Base-by-base conservation (phyloP, 2,888 invertebrate species). In the Ectemnius continuus region DNA sequence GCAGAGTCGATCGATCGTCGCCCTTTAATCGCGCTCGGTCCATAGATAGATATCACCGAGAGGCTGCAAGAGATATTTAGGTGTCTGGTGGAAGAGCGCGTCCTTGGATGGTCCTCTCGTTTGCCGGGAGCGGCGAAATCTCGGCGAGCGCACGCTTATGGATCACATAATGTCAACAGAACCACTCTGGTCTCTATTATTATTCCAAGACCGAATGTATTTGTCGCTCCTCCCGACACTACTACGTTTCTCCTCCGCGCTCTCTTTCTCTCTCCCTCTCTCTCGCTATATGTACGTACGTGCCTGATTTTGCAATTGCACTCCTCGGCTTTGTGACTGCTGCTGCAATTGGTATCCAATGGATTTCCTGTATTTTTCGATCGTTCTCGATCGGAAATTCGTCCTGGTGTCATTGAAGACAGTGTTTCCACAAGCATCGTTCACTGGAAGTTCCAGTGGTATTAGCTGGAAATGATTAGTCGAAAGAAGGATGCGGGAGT, bases 201-300 rank as follows among this genome's bases (percentile, higher is more conserved):
- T 86, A 86, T 85, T 84, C 80, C 80, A 73, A 83, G 84, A 81
- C 76, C 84, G 82, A 84, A 82, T 79, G 83, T 82, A 82, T 84
- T 73, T 63, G 66, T 70, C 65, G 61, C 61, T 36, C 70, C n/a
- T n/a, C 72, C 71, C 61, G 74, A 73, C 68, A 68, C 57, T 28
- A 61, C 67, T 63, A 75, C 61, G 64, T 48, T 70, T 65, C 62
- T 56, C 18, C 52, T n/a, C n/a, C 18, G 23, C 28, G 14, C 20
- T 45, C 57, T 11, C 20, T 65, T 59, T 56, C 18, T 13, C 16
- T 52, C 18, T 46, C 28, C 14, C 20, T 45, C 57, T 11, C 20
- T 6, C 36, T 58, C 36, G 16, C n/a, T 13, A 2, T 3, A 13
- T 18, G 47, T 18, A 26, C 45, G 6, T 68, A 14, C 62, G 45